Evolutionary conservation across 2,888 invertebrate genomes (phyloP).

Genomic region (Lepidochitona cinerea): DNA sequence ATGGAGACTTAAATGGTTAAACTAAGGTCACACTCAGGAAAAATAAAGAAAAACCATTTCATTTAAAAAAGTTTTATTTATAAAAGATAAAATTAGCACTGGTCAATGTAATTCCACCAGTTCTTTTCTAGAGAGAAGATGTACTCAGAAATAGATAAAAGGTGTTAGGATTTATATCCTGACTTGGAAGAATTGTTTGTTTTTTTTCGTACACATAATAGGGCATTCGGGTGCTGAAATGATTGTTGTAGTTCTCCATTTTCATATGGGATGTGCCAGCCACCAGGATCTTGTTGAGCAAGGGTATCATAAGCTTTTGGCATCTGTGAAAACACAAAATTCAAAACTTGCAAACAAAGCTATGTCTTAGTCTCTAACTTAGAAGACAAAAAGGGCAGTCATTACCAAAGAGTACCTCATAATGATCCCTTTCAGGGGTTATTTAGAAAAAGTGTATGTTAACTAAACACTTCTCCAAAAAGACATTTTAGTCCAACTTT

Average conservation of each 20-base stretch:
- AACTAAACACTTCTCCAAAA: too few relatives aligned
- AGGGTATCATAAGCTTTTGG: slow-evolving; percentile 21
- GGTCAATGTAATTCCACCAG: neutral
- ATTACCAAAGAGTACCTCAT: too few relatives aligned
- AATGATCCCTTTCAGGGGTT: too few relatives aligned
- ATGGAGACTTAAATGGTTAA: too few relatives aligned
- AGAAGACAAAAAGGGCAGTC: too few relatives aligned
- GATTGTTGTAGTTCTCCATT: neutral
- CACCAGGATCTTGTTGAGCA: slow-evolving; percentile 23
- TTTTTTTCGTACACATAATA: slow-evolving; percentile 25
- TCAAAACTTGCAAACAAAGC: neutral
- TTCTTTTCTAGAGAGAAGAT: neutral
- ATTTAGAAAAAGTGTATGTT: too few relatives aligned
- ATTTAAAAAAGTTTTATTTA: neutral
- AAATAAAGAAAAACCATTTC: too few relatives aligned
- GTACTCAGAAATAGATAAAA: neutral
- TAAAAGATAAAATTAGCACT: neutral
- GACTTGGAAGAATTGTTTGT: neutral
- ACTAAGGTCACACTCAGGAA: too few relatives aligned
- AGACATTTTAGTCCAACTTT: too few relatives aligned
- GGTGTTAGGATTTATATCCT: neutral
- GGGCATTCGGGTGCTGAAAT: slow-evolving; percentile 17
- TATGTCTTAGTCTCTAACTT: too few relatives aligned
- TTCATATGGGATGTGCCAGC: slow-evolving; percentile 37
- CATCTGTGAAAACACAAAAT: slow-evolving; percentile 20